Base-by-base conservation (phyloP, 2,113 vertebrate species). In the Athene cunicularia region DNA sequence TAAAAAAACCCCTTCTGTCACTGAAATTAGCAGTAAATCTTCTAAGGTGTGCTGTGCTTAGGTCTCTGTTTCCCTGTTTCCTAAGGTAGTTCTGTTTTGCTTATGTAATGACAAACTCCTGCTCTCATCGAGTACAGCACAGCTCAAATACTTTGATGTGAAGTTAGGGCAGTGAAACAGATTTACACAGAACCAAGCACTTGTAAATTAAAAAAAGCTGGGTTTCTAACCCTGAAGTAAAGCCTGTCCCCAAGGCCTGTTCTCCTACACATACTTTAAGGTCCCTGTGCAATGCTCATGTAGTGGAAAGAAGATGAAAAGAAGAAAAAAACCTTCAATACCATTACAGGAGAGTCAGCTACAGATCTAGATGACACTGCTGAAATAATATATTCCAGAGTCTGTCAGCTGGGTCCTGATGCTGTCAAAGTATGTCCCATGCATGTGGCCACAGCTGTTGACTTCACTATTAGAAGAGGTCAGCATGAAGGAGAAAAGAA, bases 371-470 rank as follows among this genome's bases (percentile, higher is more conserved):
- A 89, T 88, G 85, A 88, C 1, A 8, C 72, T 52, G 47, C 76
- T 70, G 76, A 81, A 95, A 91, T 93, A 52, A 94, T 81, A 47
- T 59, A 91, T 81, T 95, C 88, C 93, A 96, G 95, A 94, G 47
- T 33, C 90, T 90, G 75, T 86, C 92, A 94, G 68, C 32, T 91
- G 90, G 79, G 66, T 76, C 56, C 67, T 91, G 88, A 41, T 87
- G 85, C 87, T 94, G 82, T 96, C 95, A 91, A 80, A 84, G 24
- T 28, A 76, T 45, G 86, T 93, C 83, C 92, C 0, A 3, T 28
- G 66, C 92, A 86, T 12, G 0, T 76, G 72, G 86, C 77, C 92
- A 80, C 80, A 80, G 82, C 90, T 96, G 95, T 66, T 90, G 76
- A 58, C 66, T 94, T 94, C 49, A 47, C 74, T 75, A 18, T 50